Percentiles rank a stretch among this genome's conserved stretches.
Conservation (phyloP, 2,113 vertebrate genomes). For the Chionis minor region DNA sequence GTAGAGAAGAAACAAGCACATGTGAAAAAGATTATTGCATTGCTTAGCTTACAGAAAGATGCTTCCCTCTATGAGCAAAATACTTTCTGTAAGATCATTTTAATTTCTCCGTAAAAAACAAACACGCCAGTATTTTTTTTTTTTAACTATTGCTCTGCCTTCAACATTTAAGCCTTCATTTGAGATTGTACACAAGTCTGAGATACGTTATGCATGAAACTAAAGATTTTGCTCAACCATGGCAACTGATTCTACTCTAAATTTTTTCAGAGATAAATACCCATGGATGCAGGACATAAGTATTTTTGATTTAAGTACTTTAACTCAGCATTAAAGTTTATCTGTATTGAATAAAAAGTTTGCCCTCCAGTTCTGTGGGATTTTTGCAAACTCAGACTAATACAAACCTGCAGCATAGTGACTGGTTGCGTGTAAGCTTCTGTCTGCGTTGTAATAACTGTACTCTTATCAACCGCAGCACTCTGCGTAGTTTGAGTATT, state of each 20-base stretch:
- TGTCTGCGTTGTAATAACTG: slow-evolving; percentile 79
- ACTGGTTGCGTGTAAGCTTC: slow-evolving; percentile 91
- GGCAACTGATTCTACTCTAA: not conserved
- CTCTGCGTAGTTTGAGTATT: slow-evolving; percentile 70
- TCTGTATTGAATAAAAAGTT: not conserved
- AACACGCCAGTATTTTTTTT: accelerated
- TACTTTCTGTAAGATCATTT: not conserved
- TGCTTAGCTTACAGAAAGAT: not conserved
- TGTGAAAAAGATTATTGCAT: not conserved
- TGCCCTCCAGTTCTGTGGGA: not conserved
- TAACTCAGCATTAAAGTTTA: not conserved
- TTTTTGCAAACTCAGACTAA: not conserved
- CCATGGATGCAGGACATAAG: not conserved
- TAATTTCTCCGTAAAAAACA: not conserved
- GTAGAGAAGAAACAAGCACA: not conserved
- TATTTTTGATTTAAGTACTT: not conserved
- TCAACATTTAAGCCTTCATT: not conserved
- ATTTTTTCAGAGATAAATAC: not conserved
- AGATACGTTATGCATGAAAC: not conserved
- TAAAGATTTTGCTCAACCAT: not conserved
- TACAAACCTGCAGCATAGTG: slow-evolving; percentile 92
- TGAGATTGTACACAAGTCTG: not conserved
- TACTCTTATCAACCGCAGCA: slow-evolving; percentile 75
- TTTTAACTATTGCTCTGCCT: not conserved
- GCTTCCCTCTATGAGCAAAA: not conserved